phyloP scores from a whole-genome alignment of 2,797 vertebrate genomes.

The Yasuhikotakia modesta region DNA sequence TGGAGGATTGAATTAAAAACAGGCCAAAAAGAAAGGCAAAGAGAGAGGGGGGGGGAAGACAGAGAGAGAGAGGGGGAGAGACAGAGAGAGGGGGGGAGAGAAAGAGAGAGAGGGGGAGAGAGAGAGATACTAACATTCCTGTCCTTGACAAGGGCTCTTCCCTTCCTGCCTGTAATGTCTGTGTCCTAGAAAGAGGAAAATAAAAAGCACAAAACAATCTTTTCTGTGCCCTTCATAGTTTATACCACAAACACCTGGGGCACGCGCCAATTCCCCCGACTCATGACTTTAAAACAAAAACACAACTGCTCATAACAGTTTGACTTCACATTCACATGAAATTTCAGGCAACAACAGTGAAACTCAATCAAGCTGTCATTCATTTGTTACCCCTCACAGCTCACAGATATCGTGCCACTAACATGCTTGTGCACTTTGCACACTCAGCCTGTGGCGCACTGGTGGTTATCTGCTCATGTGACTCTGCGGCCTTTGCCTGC shows the following conservation, averaged over 20 bases:
- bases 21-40: slow-evolving; percentile 10
- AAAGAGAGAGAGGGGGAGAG: too few species aligned
- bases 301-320: not conserved
- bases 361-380: slow-evolving; percentile 13
- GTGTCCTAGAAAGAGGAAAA: slow-evolving; percentile 37
- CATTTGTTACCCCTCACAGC: not conserved
- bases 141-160: slow-evolving; percentile 42
- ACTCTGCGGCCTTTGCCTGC: slow-evolving; percentile 6
- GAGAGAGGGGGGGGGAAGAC: too few species aligned
- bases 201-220: slow-evolving; percentile 14
- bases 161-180: slow-evolving; percentile 33
- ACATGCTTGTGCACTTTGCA: slow-evolving; percentile 5
- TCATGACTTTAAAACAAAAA: not conserved
- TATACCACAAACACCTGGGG: slow-evolving; percentile 1
- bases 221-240: not conserved
- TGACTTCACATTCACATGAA: not conserved
- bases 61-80: slow-evolving; percentile 5
- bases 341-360: not conserved
- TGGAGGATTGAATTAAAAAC: slow-evolving; percentile 16
- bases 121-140: slow-evolving; percentile 29
- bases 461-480: slow-evolving; percentile 49
- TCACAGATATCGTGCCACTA: not conserved
- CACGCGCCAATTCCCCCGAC: not conserved
- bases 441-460: slow-evolving; percentile 20
- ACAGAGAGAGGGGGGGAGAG: too few species aligned